Base-by-base conservation (phyloP, 2,113 vertebrate genomes). In the Jacana jacana region DNA sequence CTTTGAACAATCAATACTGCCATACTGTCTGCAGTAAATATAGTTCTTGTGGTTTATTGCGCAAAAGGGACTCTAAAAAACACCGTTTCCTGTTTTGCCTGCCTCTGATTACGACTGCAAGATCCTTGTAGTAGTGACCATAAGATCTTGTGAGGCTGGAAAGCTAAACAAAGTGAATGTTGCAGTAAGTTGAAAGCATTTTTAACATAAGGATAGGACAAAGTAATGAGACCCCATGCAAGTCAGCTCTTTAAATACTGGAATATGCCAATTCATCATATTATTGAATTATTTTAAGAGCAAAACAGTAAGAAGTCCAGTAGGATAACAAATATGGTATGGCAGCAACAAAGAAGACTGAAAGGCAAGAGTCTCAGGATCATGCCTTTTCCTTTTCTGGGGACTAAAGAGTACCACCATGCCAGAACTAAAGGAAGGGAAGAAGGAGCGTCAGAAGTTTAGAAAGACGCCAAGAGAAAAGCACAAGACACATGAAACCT, bases 61-160 rank as follows among this genome's bases (percentile, higher is more conserved):
- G 63, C 85, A 94, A 94, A 96, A 87, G 40, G 66, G 89, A 57
- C 66, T 91, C 76, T 92, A 94, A 93, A 91, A 94, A 88, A 44
- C 81, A 96, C 73, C 10, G 5, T 88, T 96, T 96, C 96, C 93
- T 96, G 95, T 81, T 95, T 89, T 96, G 95, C 90, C 91, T 95
- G 94, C 65, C 93, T 93, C 80, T 92, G 88, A 91, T 93, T 87
- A 93, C 4, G 31, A 92, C 80, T 94, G 95, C 88, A 95, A 95
- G 90, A 86, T 95, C 77, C 90, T 81, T 78, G 40, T 94, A 86
- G 83, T 18, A 93, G 60, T 72, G 85, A 96, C 95, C 92, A 14
- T 86, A 72, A 86, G 87, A 88, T 55, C 64, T 33, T 48, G 85
- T 72, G 84, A 89, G 49, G 85, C 86, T 94, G 95, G 68, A 96